Evolutionary conservation across 2,113 vertebrate species (phyloP), one percentile per base, ranked within the genome.

Genomic region (Apteryx mantelli): DNA sequence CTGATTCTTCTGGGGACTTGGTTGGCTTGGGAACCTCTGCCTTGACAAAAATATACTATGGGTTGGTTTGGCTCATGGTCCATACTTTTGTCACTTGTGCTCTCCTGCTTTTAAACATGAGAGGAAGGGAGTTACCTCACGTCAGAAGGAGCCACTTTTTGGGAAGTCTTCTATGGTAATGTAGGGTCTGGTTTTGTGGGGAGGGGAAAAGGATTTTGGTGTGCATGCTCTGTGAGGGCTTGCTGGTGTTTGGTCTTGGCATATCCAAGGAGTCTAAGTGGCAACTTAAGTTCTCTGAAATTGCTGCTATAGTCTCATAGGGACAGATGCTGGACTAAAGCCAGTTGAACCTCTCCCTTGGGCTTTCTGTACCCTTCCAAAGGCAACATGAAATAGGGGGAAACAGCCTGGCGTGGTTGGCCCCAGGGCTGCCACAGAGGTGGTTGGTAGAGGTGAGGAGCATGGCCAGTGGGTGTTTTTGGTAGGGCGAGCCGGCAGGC

Each of bases 211-310:
- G 60, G 30, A 25, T 55, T 82, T 44, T 44, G 58, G 46, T 26
- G 17, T 0, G 0, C 0, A 0, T 38, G 34, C 42, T 63, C 20
- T 7, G 2, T 32, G 80, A 38, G 19, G 44, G n/a, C 8, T 32
- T 0, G 0, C 26, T 0, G 2, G 52, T 6, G 71, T 13, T 52
- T 21, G 30, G 26, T 0, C 0, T 13, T 3, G 36, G 14, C 0
- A 0, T 77, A 52, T 34, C 50, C 1, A 1, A 42, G 44, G 74
- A 76, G 65, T 34, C 1, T 8, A 4, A 2, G 1, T 7, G 30
- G 11, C 0, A 3, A 7, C 1, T 8, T 56, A 40, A 63, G 36
- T 50, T 56, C 48, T 50, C 25, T 0, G 2, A n/a, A 75, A 56
- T 73, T 61, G 56, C 66, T 70, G 44, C 44, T 1, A 19, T 52